Evolutionary conservation across 2,113 vertebrate genomes (phyloP).

Genomic region (Gobiocypris rarus): DNA sequence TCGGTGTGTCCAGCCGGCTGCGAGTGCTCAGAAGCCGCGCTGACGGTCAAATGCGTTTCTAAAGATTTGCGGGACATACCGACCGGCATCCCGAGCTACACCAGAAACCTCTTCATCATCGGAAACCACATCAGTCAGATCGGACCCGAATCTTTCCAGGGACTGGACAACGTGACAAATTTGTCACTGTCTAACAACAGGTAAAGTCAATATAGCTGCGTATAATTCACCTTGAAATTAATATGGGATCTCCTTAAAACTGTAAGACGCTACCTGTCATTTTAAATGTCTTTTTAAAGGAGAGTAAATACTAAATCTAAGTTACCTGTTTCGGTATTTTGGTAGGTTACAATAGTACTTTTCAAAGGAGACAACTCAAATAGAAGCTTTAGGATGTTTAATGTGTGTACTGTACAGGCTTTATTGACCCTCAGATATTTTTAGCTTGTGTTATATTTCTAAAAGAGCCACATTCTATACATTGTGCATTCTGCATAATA

Average conservation of each 20-base stretch:
- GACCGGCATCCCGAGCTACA: slow-evolving; percentile 74
- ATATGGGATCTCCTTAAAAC: neutral
- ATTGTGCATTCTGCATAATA: neutral
- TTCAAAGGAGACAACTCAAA: neutral
- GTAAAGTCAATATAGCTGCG: slow-evolving; percentile 50
- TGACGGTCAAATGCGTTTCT: slow-evolving; percentile 81
- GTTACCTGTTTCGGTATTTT: neutral
- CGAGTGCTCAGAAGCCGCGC: slow-evolving; percentile 81
- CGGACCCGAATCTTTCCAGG: slow-evolving; percentile 70
- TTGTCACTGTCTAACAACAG: slow-evolving; percentile 80
- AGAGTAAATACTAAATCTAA: neutral
- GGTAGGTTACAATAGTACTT: neutral
- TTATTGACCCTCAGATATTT: too few relatives aligned
- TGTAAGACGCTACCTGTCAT: neutral
- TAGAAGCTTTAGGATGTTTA: neutral
- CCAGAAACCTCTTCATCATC: slow-evolving; percentile 77
- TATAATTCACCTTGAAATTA: neutral
- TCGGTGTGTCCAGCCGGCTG: slow-evolving; percentile 73
- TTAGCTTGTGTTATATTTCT: neutral
- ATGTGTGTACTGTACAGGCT: neutral
- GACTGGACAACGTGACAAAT: slow-evolving; percentile 75
- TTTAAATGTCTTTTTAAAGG: neutral
- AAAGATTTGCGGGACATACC: slow-evolving; percentile 75
- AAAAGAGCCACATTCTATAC: neutral
- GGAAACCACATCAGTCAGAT: slow-evolving; percentile 74